Evolutionary conservation across 2,888 invertebrate genomes (phyloP).

Genomic region (Apamea sordens): DNA sequence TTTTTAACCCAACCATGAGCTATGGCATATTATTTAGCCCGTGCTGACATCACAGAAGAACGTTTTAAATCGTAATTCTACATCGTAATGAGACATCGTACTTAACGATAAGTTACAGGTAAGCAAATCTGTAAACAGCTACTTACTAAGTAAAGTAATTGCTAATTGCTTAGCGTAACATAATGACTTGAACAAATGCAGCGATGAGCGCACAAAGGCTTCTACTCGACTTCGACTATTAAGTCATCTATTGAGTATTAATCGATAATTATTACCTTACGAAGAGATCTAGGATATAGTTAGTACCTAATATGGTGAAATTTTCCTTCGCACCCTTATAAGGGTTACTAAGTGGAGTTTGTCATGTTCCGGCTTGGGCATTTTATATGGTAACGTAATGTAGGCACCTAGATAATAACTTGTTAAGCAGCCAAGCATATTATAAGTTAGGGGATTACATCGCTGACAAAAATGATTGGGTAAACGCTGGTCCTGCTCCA

Average conservation of each 20-base stretch:
- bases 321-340: conserved; percentile 23
- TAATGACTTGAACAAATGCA: conserved; percentile 40
- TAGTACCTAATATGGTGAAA: neutral
- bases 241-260: conserved; percentile 37
- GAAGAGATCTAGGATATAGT: neutral
- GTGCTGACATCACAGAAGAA: neutral
- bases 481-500: too few relatives aligned
- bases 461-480: too few relatives aligned
- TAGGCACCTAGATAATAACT: neutral
- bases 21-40: neutral
- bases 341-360: neutral
- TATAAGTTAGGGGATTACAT: too few relatives aligned
- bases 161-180: conserved; percentile 15
- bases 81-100: neutral
- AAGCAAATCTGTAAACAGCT: conserved; percentile 8
- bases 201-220: conserved; percentile 57
- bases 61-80: neutral
- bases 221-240: too few relatives aligned
- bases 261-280: conserved; percentile 18
- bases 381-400: neutral
- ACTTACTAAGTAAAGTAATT: neutral
- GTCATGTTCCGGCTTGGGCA: conserved; percentile 8
- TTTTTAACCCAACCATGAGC: neutral
- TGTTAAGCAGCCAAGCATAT: too few relatives aligned
- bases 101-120: neutral